Base-by-base conservation (phyloP, 2,888 invertebrate genomes). In the Aleiodes leptofemur region DNA sequence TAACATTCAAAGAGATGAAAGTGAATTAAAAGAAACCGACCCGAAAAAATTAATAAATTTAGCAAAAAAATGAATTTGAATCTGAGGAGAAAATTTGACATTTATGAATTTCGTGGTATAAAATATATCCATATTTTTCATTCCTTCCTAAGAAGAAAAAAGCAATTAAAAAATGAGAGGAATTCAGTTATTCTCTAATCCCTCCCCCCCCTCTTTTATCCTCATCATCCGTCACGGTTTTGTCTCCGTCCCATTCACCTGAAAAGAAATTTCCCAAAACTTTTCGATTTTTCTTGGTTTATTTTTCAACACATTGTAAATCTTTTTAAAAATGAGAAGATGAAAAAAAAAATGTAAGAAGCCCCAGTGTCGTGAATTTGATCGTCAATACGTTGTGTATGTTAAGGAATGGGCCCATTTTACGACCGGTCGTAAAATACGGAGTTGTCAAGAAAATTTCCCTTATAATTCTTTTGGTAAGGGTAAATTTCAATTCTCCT, bases 1-100 rank as follows among this genome's bases (percentile, higher is more conserved):
- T 86, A 88, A 88, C 86, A 84, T 88, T 88, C 86, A 87, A 86
- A 85, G 80, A 81, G 71, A 82, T 73, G 82, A 82, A 78, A 81
- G 78, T 78, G 78, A 80, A 78, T 79, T 80, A 81, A 83, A 78
- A n/a, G n/a, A 79, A 82, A 74, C 55, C 16, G 57, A 72, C n/a
- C n/a, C n/a, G 16, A 73, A n/a, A n/a, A n/a, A n/a, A n/a, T 72
- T 77, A 75, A 78, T 53, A 68, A 77, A 50, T 53, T 53, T 81
- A 79, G 80, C 78, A 43, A 43, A n/a, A n/a, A 43, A 16, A 48
- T n/a, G n/a, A n/a, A 48, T 64, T 14, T 61, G 61, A 34, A 61
- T 38, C 38, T 34, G 31, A n/a, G 77, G 69, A 74, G 77, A 79
- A 80, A 83, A 82, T 85, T 85, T 83, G 85, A 86, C 84, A 83